Conservation (phyloP, 2,888 invertebrate genomes). For the Luperina testacea region DNA sequence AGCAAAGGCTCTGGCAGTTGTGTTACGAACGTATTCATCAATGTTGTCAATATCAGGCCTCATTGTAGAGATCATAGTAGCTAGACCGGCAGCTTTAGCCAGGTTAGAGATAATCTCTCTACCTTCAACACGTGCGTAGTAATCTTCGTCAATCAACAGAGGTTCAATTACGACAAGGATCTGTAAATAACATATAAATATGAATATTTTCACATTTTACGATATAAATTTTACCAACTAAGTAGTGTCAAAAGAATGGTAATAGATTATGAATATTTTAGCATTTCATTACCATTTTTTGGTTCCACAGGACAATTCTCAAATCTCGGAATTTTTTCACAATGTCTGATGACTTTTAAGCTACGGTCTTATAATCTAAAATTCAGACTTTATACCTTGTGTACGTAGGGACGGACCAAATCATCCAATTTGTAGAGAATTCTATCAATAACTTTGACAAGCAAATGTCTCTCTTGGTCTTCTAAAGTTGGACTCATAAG, state of each 20-base stretch:
- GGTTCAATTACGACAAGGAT: slow-evolving; percentile 99
- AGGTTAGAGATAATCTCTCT: slow-evolving; percentile 99
- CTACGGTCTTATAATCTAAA: neutral
- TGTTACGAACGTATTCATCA: slow-evolving; percentile 99
- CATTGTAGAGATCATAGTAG: slow-evolving; percentile 99
- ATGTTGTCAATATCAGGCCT: slow-evolving; percentile 99
- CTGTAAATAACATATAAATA: slow-evolving; percentile 75
- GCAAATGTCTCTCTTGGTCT: slow-evolving; percentile 99
- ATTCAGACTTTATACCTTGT: slow-evolving; percentile 92
- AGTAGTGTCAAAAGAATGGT: neutral
- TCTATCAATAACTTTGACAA: slow-evolving; percentile 99
- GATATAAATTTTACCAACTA: neutral
- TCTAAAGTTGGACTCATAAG: slow-evolving; percentile 99
- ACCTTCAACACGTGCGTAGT: slow-evolving; percentile 99
- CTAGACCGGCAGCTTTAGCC: slow-evolving; percentile 99
- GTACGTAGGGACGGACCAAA: slow-evolving; percentile 99
- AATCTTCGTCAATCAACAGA: slow-evolving; percentile 99
- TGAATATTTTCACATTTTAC: neutral
- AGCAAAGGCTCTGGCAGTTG: slow-evolving; percentile 99
- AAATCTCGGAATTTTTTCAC: neutral
- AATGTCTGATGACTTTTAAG: neutral
- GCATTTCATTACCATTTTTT: neutral
- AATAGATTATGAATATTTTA: neutral
- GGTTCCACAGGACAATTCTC: neutral
- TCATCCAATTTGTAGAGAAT: slow-evolving; percentile 99